phyloP scores from a whole-genome alignment of 1,140 invertebrate genomes.

The Elysia chlorotica region DNA sequence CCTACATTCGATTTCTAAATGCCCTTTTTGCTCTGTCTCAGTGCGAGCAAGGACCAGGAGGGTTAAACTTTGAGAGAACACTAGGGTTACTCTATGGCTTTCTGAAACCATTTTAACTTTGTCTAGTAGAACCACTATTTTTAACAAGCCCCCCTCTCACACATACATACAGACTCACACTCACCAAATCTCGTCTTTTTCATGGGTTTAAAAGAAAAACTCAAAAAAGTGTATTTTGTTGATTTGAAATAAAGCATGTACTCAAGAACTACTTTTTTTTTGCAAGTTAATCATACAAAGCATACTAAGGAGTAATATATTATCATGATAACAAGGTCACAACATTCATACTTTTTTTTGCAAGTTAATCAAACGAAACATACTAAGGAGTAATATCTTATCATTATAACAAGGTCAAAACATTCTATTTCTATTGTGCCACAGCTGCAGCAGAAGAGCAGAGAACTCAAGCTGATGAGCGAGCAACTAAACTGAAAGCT shows the following conservation, averaged over 20 bases:
- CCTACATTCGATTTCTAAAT: too few relatives aligned
- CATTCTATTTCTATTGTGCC: too few relatives aligned
- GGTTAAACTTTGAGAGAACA: too few relatives aligned
- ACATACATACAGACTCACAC: too few relatives aligned
- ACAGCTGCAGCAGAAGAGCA: constrained; percentile 60
- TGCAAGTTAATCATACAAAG: neutral
- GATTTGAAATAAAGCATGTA: neutral
- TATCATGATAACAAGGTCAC: neutral
- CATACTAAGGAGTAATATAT: neutral
- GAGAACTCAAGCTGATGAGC: constrained; percentile 53
- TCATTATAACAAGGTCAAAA: neutral
- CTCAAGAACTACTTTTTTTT: neutral
- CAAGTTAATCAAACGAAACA: neutral
- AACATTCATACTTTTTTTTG: too few relatives aligned
- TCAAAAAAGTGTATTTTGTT: neutral
- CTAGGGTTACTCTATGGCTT: too few relatives aligned
- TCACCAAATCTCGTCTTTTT: too few relatives aligned
- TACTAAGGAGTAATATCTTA: neutral
- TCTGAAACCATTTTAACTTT: too few relatives aligned
- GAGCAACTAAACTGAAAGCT: constrained; percentile 61
- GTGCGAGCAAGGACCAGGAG: too few relatives aligned
- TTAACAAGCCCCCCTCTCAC: too few relatives aligned
- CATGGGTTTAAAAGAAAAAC: constrained; percentile 58
- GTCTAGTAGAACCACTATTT: too few relatives aligned
- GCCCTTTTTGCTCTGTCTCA: too few relatives aligned